Conservation (phyloP, 2,113 vertebrate species). For the Heterochromis multidens region DNA sequence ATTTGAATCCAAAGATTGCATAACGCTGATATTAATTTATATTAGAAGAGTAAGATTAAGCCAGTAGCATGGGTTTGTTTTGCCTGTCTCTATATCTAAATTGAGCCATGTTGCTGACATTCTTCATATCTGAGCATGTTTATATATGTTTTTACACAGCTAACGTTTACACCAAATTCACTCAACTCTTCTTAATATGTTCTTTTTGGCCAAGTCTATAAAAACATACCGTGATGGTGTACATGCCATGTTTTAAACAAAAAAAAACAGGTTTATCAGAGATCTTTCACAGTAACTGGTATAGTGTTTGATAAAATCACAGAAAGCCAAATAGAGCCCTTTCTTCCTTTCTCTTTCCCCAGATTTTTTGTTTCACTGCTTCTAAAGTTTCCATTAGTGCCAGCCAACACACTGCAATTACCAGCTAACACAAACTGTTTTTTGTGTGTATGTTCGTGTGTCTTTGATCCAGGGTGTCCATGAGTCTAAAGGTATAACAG, state of each 20-base stretch:
- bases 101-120: neutral
- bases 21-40: neutral
- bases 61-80: neutral
- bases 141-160: neutral
- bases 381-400: neutral
- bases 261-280: neutral
- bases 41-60: neutral
- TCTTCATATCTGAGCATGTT: neutral
- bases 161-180: neutral
- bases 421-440: neutral
- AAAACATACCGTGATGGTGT: neutral
- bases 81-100: neutral
- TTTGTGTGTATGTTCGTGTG: slow-evolving; percentile 3
- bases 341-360: neutral
- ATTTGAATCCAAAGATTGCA: too few species aligned
- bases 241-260: neutral
- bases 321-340: neutral
- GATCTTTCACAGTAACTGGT: neutral
- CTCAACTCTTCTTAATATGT: neutral
- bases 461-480: slow-evolving; percentile 86
- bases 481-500: slow-evolving; percentile 86
- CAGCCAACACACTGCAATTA: neutral
- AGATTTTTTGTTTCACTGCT: neutral
- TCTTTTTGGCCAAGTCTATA: neutral
- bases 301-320: neutral